These are phyloP conservation scores for Macrobrachium nipponense DNA, from an alignment of 1,140 invertebrate species.

Conservation along the genomic window DNA sequence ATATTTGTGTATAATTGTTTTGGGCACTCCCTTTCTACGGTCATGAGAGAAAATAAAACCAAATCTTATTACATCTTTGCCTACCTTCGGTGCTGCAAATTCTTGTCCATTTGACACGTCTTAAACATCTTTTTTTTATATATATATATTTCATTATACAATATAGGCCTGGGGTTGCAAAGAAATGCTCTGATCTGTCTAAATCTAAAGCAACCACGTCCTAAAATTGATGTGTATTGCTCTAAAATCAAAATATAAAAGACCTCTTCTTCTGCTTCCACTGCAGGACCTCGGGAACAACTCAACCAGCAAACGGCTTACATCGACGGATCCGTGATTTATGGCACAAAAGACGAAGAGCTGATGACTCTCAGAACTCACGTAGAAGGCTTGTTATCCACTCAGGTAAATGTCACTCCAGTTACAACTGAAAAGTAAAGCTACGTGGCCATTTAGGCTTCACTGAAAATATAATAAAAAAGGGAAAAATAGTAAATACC, in stretches of 20 bases:
- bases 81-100: too few species aligned
- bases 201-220: background rate
- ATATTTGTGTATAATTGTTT: too few species aligned
- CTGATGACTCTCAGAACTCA: slow-evolving; percentile 70
- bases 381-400: slow-evolving; percentile 69
- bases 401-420: slow-evolving; percentile 65
- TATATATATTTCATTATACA: background rate
- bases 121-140: background rate
- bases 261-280: background rate
- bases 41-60: too few species aligned
- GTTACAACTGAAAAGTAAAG: background rate
- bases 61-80: too few species aligned
- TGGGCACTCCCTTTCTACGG: too few species aligned
- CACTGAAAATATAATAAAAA: too few species aligned
- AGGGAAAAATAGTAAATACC: too few species aligned
- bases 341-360: slow-evolving; percentile 80
- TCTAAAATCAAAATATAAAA: too few species aligned
- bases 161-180: background rate
- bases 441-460: too few species aligned
- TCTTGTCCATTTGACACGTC: too few species aligned
- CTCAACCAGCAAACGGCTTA: slow-evolving; percentile 82
- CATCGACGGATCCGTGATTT: slow-evolving; percentile 81
- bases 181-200: too few species aligned
- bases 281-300: slow-evolving; percentile 78
- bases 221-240: background rate